Percentiles rank a stretch among this genome's conserved stretches.
phyloP scores from a whole-genome alignment of 2,113 vertebrate species.

The Macaca fascicularis region DNA sequence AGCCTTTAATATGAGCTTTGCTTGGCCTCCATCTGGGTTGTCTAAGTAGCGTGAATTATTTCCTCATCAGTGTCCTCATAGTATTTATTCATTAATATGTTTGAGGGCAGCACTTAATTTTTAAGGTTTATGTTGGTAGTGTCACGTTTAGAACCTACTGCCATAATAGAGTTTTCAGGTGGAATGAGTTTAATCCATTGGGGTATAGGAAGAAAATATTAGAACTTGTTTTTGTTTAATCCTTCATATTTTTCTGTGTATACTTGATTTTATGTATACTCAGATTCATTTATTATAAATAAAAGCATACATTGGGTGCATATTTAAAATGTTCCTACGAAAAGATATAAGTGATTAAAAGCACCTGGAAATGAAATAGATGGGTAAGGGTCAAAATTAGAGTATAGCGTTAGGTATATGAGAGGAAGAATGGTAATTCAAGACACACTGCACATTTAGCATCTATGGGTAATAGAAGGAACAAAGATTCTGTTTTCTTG shows the following conservation, averaged over 20 bases:
- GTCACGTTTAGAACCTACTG: background rate
- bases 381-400: background rate
- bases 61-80: background rate
- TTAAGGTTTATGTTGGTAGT: background rate
- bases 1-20: background rate
- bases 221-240: background rate
- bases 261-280: background rate
- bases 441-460: background rate
- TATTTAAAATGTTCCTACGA: constrained; percentile 1
- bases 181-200: background rate
- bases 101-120: background rate
- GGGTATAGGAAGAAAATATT: background rate
- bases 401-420: background rate
- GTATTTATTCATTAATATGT: background rate
- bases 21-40: background rate
- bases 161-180: background rate
- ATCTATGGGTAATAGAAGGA: background rate
- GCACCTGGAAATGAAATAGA: constrained; percentile 20
- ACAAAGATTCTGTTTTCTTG: background rate
- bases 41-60: background rate
- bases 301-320: background rate
- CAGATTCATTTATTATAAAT: background rate
- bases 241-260: background rate
- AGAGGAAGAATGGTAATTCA: background rate
- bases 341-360: background rate